Evolutionary conservation across 2,888 invertebrate genomes (phyloP), one percentile per base, ranked within the genome.

Genomic region (Philereme vetulata): DNA sequence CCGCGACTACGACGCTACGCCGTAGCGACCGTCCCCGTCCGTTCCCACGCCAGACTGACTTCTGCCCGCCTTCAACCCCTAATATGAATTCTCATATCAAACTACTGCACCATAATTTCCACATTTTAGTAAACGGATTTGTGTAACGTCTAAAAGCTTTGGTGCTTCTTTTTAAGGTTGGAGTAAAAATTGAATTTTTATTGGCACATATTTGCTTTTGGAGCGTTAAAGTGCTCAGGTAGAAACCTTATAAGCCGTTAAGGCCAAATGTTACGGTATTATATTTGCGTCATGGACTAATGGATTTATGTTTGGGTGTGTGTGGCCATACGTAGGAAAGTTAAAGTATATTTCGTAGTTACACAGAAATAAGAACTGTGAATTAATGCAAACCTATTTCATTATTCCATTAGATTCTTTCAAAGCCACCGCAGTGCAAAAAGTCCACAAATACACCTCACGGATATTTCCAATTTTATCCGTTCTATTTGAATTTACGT

Each of bases 21-120:
- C 78, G 85, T 81, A 85, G 84, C 86, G 86, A 77, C 84, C 84
- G 72, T 69, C 56, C 76, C 56, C 74, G 66, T 48, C 68, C 70
- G 75, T 65, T 70, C 72, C 70, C 75, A 71, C 77, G 80, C 75
- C 69, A 82, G 75, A 86, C 86, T 86, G 83, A 73, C 71, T 72
- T 65, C 65, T 57, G 62, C 49, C 60, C 43, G 50, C 55, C 54
- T 48, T 44, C 60, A 57, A 52, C 40, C 51, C 43, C 8, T 36
- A 53, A 52, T 48, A 64, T 61, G 64, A 64, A 65, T 55, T 66
- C 51, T 62, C 56, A 62, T 64, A 66, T 53, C 61, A 60, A 61
- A 59, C 52, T 66, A 62, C 42, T 71, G 66, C 65, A 59, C 66
- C 68, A 67, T 77, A 74, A 70, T 74, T 74, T 71, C 71, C 56